phyloP scores from a whole-genome alignment of 2,888 invertebrate genomes.

The Nymphalis c-album region DNA sequence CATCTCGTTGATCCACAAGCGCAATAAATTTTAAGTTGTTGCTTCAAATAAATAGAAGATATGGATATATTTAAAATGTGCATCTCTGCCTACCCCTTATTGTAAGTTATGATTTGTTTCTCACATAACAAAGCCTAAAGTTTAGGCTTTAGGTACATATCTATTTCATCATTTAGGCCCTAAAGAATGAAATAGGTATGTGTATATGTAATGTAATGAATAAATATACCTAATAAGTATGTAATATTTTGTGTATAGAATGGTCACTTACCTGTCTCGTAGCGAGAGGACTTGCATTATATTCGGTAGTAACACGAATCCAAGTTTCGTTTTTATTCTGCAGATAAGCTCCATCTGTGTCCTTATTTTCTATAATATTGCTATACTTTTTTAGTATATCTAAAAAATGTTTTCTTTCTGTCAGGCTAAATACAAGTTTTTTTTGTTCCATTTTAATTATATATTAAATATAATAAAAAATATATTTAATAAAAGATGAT shows the following conservation, averaged over 20 bases:
- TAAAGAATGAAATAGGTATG: too few relatives aligned
- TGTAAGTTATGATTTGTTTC: too few relatives aligned
- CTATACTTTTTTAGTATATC: conserved; percentile 13
- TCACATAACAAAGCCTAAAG: too few relatives aligned
- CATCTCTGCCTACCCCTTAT: too few relatives aligned
- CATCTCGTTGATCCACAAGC: conserved; percentile 38
- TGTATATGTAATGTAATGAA: too few relatives aligned
- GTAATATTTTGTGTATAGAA: neutral
- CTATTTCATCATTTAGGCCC: too few relatives aligned
- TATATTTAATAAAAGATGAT: too few relatives aligned
- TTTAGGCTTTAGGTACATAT: too few relatives aligned
- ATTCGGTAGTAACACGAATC: conserved; percentile 22
- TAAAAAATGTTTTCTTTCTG: conserved; percentile 11
- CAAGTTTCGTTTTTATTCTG: conserved; percentile 22
- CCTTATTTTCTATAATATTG: conserved; percentile 17
- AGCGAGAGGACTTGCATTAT: conserved; percentile 22
- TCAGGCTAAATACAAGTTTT: conserved; percentile 7
- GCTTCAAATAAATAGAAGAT: conserved; percentile 18
- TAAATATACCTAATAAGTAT: too few relatives aligned
- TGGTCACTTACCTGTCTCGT: conserved; percentile 12
- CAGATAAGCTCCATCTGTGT: conserved; percentile 15
- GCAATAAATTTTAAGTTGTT: conserved; percentile 33
- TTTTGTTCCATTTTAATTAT: conserved; percentile 8
- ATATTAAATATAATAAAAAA: too few relatives aligned
- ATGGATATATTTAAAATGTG: too few relatives aligned